phyloP scores from a whole-genome alignment of 1,140 invertebrate species.

The Drosophila bocki region DNA sequence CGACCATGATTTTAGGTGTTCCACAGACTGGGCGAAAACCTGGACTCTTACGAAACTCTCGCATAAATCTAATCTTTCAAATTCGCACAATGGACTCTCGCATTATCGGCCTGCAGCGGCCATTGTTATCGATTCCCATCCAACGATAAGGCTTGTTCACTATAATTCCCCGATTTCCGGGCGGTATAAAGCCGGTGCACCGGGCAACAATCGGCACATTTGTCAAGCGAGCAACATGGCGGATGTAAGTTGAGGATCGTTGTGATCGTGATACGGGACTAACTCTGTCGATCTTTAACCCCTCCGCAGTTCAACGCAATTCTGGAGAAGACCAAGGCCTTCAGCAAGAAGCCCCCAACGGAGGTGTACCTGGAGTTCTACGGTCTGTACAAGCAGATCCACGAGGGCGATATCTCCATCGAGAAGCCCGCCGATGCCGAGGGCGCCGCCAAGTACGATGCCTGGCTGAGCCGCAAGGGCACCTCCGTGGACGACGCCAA shows the following conservation, averaged over 20 bases:
- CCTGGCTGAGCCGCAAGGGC: conserved; percentile 95
- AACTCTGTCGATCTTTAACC: not conserved
- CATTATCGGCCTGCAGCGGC: conserved; percentile 27
- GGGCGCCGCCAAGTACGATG: conserved; percentile 98
- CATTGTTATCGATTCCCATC: conserved; percentile 31
- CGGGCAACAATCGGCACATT: conserved; percentile 11
- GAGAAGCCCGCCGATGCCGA: conserved; percentile 94
- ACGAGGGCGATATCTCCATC: conserved; percentile 88
- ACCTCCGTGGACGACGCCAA: conserved; percentile 92
- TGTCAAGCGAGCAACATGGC: conserved; percentile 53
- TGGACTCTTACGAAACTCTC: conserved; percentile 44
- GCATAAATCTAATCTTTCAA: conserved; percentile 43
- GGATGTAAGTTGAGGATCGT: conserved; percentile 62
- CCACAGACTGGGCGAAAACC: conserved; percentile 2
- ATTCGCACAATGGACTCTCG: conserved; percentile 41
- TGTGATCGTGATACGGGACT: not conserved
- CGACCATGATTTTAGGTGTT: conserved; percentile 5
- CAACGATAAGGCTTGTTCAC: conserved; percentile 29
- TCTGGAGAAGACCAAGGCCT: conserved; percentile 91
- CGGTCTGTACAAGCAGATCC: conserved; percentile 95
- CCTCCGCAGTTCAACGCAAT: conserved; percentile 89
- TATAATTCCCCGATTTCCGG: conserved; percentile 24
- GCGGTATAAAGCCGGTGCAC: conserved; percentile 35
- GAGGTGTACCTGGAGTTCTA: conserved; percentile 95
- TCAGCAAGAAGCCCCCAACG: conserved; percentile 91